Evolutionary conservation across 1,140 invertebrate genomes (phyloP), one percentile per base, ranked within the genome.

Genomic region (Lucilia sericata): DNA sequence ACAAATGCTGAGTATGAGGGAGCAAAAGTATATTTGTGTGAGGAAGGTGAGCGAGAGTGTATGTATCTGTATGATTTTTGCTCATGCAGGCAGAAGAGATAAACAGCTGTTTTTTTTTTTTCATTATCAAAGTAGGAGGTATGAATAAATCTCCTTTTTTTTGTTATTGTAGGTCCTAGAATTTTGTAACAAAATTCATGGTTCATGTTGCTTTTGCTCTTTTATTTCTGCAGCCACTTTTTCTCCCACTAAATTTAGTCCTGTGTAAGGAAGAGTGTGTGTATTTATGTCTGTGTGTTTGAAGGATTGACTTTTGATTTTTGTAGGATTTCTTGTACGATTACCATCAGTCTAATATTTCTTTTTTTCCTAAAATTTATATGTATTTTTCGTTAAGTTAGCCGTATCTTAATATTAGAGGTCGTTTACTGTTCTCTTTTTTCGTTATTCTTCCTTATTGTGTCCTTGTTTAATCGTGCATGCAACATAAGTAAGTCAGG

Each of bases 401-500:
- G n/a, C n/a, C 17, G 17, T 21, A 5, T 70, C 19, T 70, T 60
- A 60, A 5, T 60, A n/a, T 60, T 70, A 70, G 0, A 70, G 5
- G n/a, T 70, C n/a, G 65, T 21, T 21, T 70, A 21, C n/a, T n/a
- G 55, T 60, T 60, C n/a, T 60, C 14, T 60, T 14, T 60, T 60
- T 60, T 70, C 2, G 5, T 55, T 7, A 10, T 70, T 19, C 65
- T 21, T 10, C 65, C n/a, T 70, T 70, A 8, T 70, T 70, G 10
- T 21, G 65, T 70, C 65, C 65, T 21, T 70, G 65, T 21, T 70
- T 70, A 70, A 70, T 70, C 65, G 65, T 70, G 65, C 65, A 70
- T 70, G 65, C 65, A 70, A 70, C 21, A 8, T 70, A 21, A 70
- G 65, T 21, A 70, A 70, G 65, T 21, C 65, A 70, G 65, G n/a